phyloP scores from a whole-genome alignment of 2,797 vertebrate genomes.

The Enteromius unitaeniatus region DNA sequence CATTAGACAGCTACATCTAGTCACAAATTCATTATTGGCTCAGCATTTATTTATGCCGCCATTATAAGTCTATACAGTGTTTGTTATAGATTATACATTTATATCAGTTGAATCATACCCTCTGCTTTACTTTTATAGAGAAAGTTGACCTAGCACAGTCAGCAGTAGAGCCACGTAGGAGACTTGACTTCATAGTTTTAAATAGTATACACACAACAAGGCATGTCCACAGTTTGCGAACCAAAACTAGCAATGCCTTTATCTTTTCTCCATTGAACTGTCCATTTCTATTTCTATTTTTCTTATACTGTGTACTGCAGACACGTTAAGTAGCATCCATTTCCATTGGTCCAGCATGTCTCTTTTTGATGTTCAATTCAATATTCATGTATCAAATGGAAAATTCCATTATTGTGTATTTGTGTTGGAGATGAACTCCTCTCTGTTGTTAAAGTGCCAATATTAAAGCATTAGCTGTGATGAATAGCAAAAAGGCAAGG shows the following conservation, averaged over 20 bases:
- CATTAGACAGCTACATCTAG: constrained; percentile 19
- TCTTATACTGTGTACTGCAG: neutral
- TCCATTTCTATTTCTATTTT: neutral
- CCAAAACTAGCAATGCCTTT: neutral
- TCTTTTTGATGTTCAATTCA: constrained; percentile 30
- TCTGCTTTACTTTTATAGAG: constrained; percentile 62
- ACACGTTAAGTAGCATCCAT: neutral
- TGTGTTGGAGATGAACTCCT: constrained; percentile 45
- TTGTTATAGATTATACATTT: constrained; percentile 57
- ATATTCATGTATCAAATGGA: constrained; percentile 20
- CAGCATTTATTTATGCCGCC: constrained; percentile 12
- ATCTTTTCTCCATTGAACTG: neutral
- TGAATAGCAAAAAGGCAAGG: constrained; percentile 33
- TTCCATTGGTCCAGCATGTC: constrained; percentile 6
- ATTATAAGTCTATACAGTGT: constrained; percentile 64
- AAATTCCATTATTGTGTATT: constrained; percentile 43
- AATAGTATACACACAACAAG: neutral
- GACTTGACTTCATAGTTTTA: constrained; percentile 6
- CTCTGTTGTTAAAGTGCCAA: constrained; percentile 48
- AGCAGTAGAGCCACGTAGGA: constrained; percentile 37
- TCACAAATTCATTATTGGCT: constrained; percentile 1
- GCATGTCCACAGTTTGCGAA: neutral
- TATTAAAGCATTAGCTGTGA: constrained; percentile 44
- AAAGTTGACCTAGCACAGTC: constrained; percentile 62
- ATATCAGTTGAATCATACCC: constrained; percentile 63